Conservation (phyloP, 2,113 vertebrate species). For the Tachysurus vachellii region DNA sequence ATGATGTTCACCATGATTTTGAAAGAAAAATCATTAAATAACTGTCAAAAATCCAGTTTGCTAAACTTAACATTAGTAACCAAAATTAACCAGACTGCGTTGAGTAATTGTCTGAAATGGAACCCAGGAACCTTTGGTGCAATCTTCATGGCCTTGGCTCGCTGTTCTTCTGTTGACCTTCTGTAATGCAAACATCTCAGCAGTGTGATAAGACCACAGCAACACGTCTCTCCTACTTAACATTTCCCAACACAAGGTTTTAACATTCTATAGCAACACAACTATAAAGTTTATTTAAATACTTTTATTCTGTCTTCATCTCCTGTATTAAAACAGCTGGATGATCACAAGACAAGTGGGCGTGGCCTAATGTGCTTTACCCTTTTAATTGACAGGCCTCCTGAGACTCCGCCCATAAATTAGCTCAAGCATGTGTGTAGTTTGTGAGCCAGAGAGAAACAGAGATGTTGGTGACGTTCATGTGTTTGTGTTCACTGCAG, state of each 20-base stretch:
- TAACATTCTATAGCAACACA: neutral
- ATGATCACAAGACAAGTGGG: neutral
- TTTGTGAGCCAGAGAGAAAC: too few species aligned
- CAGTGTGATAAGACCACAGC: neutral
- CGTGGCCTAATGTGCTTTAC: too few species aligned
- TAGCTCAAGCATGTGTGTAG: neutral
- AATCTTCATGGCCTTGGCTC: neutral
- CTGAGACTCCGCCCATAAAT: neutral
- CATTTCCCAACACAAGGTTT: too few species aligned
- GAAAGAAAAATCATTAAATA: too few species aligned
- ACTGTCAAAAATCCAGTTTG: too few species aligned
- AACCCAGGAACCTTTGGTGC: neutral
- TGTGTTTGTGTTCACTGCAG: too few species aligned
- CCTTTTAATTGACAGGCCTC: neutral
- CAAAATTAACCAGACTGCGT: too few species aligned
- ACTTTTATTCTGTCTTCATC: neutral
- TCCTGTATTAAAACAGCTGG: neutral
- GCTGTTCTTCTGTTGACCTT: constrained; percentile 4
- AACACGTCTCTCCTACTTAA: neutral
- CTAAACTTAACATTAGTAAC: too few species aligned
- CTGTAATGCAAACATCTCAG: neutral
- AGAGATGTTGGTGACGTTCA: too few species aligned
- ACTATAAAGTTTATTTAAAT: neutral
- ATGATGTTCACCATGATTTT: too few species aligned
- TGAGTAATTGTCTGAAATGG: neutral